Evolutionary conservation across 2,888 invertebrate genomes (phyloP), one percentile per base, ranked within the genome.

Genomic region (Lucinisca nassula): DNA sequence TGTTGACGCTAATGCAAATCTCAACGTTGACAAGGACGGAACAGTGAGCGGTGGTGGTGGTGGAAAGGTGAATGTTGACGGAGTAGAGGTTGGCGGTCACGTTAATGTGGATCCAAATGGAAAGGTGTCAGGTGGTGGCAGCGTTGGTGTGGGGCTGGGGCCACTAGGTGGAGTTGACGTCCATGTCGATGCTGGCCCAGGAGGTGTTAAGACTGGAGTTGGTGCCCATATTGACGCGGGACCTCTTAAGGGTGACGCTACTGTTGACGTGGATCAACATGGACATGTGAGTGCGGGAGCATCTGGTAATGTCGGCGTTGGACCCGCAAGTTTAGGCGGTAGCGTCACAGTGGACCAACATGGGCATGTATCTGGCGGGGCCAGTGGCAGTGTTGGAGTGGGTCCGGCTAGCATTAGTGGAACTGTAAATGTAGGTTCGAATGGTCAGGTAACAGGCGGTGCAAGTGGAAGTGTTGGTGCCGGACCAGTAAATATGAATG

Each of bases 61-160:
- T 38, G 89, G 76, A 21, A 80, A 84, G 14, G 90, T 88, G 0
- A 88, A 89, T 72, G 55, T 89, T 32, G 83, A 82, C n/a, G 89
- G 86, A n/a, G 85, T 84, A 12, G 87, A 89, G 51, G 85, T 89
- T 24, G 91, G 89, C 6, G 89, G 87, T 32, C 81, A 91, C 61
- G 82, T 87, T 12, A 79, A 80, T 51, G 91, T 90, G 6, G 87
- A 85, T 55, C 77, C 83, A 37, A 70, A 85, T 32, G 90, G 85
- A 1, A 51, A 82, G 4, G 88, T 90, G 14, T 81, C 81, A 32
- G 88, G 87, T 14, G 88, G 90, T 14, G 90, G 81, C 0, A 82
- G 74, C 27, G 79, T 89, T 55, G 90, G 90, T 17, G 74, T 90
- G 8, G 87, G 84, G 14, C n/a, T 90, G 24, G 88, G 87, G 24